Evolutionary conservation across 1,140 invertebrate species (phyloP).

Genomic region (Sycophila sp.): DNA sequence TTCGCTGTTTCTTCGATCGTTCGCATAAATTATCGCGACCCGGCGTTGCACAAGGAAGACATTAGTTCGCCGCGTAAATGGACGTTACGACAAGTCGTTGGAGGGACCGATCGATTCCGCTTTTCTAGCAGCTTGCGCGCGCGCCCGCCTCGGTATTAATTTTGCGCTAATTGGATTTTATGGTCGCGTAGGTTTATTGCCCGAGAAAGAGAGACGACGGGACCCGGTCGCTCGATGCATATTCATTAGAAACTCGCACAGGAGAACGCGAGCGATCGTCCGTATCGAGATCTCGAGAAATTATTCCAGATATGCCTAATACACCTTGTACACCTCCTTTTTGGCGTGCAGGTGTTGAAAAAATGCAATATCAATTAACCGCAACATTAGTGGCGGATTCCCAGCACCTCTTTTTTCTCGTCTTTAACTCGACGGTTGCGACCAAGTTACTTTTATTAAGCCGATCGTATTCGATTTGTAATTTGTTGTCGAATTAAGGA

Average conservation of each 20-base stretch:
- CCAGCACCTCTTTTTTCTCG: too few species aligned
- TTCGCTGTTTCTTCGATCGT: background rate
- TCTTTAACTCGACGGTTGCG: too few species aligned
- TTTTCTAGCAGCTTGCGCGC: constrained; percentile 31
- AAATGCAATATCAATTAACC: constrained; percentile 9
- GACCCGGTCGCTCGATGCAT: constrained; percentile 50
- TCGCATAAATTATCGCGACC: background rate
- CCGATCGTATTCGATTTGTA: too few species aligned
- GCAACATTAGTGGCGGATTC: too few species aligned
- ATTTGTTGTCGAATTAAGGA: too few species aligned
- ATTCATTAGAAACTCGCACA: constrained; percentile 49
- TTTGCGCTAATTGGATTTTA: constrained; percentile 65
- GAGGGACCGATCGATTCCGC: background rate
- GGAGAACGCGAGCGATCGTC: constrained; percentile 2
- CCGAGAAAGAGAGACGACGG: constrained; percentile 39
- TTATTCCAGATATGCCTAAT: too few species aligned
- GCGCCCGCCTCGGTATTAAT: constrained; percentile 56
- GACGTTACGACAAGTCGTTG: constrained; percentile 4
- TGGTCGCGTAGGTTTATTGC: constrained; percentile 62
- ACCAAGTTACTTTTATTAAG: too few species aligned
- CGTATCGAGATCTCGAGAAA: too few species aligned
- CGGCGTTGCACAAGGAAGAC: constrained; percentile 11
- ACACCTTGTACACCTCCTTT: too few species aligned
- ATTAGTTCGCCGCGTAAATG: background rate
- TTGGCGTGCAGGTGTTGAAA: background rate